phyloP scores from a whole-genome alignment of 2,888 invertebrate genomes.

The Apotomis turbidana region DNA sequence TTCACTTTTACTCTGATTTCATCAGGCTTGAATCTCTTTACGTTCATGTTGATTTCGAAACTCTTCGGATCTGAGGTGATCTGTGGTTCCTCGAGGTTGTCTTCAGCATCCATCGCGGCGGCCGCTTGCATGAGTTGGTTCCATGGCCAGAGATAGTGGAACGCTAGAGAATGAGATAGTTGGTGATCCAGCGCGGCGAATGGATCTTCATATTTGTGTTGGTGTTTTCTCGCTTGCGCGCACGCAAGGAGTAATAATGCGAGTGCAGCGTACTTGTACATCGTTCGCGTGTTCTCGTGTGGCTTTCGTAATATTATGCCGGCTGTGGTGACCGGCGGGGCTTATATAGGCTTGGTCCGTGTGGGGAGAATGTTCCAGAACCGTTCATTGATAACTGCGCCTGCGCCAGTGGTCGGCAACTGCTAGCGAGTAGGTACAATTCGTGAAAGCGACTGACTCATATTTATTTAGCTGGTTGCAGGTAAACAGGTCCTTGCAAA shows the following conservation, averaged over 20 bases:
- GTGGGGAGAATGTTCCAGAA: constrained; percentile 72
- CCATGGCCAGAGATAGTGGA: constrained; percentile 78
- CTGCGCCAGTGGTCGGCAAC: constrained; percentile 70
- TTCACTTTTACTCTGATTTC: constrained; percentile 74
- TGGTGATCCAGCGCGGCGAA: constrained; percentile 70
- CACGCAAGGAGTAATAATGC: constrained; percentile 60
- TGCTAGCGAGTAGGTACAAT: constrained; percentile 45
- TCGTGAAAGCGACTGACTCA: constrained; percentile 27
- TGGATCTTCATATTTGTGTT: constrained; percentile 59
- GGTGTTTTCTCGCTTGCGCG: constrained; percentile 56
- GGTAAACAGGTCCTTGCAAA: constrained; percentile 2
- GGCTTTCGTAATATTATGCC: constrained; percentile 58
- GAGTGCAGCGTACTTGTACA: constrained; percentile 65
- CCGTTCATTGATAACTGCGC: constrained; percentile 66
- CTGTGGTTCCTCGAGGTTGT: constrained; percentile 68
- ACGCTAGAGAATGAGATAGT: constrained; percentile 67
- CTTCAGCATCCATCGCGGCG: constrained; percentile 63
- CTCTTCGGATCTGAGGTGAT: constrained; percentile 67
- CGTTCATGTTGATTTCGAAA: constrained; percentile 67
- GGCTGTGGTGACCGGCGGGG: constrained; percentile 50
- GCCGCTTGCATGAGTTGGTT: constrained; percentile 70
- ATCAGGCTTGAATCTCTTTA: constrained; percentile 70
- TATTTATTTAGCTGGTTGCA: constrained; percentile 25
- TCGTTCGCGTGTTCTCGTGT: constrained; percentile 45
- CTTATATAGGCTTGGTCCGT: constrained; percentile 73